These are phyloP conservation scores for Rhinella marina DNA, from an alignment of 2,797 vertebrate species.

Conservation along the genomic window DNA sequence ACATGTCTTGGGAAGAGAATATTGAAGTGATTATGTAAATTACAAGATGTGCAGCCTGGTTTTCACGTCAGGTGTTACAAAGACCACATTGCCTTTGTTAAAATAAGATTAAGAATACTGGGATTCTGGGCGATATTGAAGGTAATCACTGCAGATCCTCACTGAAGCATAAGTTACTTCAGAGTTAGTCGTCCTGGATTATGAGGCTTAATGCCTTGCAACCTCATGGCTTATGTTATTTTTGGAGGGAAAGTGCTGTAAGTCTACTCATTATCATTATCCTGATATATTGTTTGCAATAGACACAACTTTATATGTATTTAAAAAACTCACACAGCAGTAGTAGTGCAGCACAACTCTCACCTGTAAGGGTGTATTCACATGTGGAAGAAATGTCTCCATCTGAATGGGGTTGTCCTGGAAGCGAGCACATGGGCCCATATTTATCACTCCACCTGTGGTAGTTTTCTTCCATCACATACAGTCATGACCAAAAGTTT, in stretches of 20 bases:
- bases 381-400: not conserved
- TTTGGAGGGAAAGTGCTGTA: not conserved
- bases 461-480: too few relatives aligned
- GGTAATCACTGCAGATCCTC: not conserved
- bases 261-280: not conserved
- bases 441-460: too few relatives aligned
- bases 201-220: conserved; percentile 24
- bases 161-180: conserved; percentile 8
- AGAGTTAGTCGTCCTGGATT: not conserved
- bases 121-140: not conserved
- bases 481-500: too few relatives aligned
- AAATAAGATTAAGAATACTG: conserved; percentile 4
- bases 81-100: not conserved
- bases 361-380: not conserved
- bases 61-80: not conserved
- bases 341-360: not conserved
- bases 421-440: too few relatives aligned
- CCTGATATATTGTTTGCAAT: not conserved
- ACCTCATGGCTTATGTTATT: conserved; percentile 16
- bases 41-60: not conserved
- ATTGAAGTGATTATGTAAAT: not conserved
- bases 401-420: too few relatives aligned
- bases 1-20: not conserved
- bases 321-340: not conserved
- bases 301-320: not conserved